Evolutionary conservation across 2,888 invertebrate genomes (phyloP).

Genomic region (Lobophora halterata): DNA sequence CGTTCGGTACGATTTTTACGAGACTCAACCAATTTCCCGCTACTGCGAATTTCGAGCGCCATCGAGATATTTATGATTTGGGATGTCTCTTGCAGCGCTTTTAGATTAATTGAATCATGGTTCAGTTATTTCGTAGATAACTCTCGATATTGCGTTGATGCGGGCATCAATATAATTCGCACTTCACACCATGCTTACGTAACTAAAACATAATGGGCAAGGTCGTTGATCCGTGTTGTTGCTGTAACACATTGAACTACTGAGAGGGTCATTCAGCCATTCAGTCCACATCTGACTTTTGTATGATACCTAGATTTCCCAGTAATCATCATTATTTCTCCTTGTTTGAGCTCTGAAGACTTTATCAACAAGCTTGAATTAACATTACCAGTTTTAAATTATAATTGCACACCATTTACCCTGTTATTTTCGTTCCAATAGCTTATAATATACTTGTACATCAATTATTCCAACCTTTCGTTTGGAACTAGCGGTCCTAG

Average conservation of each 20-base stretch:
- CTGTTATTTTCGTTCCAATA: constrained; percentile 21
- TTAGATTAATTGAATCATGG: constrained; percentile 26
- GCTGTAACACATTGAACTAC: too few relatives aligned
- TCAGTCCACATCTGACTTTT: too few relatives aligned
- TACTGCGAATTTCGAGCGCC: constrained; percentile 36
- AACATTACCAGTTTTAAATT: constrained; percentile 5
- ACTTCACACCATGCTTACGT: constrained; percentile 5
- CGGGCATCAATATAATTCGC: constrained; percentile 12
- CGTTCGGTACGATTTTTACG: constrained; percentile 53
- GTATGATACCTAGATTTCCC: too few relatives aligned
- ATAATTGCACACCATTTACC: constrained; percentile 20
- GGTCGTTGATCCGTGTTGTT: neutral
- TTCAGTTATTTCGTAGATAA: constrained; percentile 10
- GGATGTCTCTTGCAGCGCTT: constrained; percentile 24
- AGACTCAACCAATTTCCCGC: constrained; percentile 59
- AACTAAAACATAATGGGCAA: neutral
- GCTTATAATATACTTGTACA: constrained; percentile 32
- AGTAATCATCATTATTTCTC: too few relatives aligned
- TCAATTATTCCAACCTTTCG: constrained; percentile 31
- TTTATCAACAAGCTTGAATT: constrained; percentile 4
- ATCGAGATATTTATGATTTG: constrained; percentile 32
- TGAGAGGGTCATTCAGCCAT: too few relatives aligned
- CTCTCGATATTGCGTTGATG: constrained; percentile 13
- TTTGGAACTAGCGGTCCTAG: constrained; percentile 30
- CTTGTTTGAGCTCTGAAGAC: too few relatives aligned